Conservation (phyloP, 2,797 vertebrate genomes). For the Cossypha dichroa region DNA sequence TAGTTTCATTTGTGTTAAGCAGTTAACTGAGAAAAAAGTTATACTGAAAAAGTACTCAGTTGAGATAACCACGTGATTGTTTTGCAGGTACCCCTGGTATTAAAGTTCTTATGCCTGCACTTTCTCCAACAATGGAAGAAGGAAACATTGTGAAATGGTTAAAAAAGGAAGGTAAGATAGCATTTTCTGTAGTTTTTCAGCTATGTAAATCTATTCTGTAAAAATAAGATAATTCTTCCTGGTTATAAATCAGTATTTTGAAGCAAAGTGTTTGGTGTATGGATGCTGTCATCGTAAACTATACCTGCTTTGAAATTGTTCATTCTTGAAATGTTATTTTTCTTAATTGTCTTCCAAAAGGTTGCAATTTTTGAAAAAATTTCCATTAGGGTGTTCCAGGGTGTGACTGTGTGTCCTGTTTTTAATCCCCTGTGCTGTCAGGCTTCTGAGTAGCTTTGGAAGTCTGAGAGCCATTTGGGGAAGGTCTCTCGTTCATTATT, state of each 20-base stretch:
- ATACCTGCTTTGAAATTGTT: neutral
- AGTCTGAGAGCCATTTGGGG: neutral
- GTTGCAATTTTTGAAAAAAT: neutral
- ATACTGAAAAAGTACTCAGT: neutral
- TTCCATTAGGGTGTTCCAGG: neutral
- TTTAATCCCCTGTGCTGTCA: neutral
- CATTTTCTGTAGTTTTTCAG: neutral
- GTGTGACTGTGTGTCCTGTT: neutral
- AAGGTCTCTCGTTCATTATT: neutral
- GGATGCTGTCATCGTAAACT: neutral
- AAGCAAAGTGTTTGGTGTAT: neutral
- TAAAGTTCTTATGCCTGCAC: constrained; percentile 93
- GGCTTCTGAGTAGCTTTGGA: neutral
- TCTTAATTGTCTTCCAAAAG: neutral
- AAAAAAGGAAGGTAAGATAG: constrained; percentile 91
- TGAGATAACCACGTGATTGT: constrained; percentile 15
- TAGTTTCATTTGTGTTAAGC: neutral
- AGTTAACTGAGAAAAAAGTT: neutral
- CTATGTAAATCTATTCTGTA: neutral
- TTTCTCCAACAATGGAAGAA: constrained; percentile 98
- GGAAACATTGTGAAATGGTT: constrained; percentile 97
- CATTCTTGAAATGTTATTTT: neutral
- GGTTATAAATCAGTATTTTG: neutral
- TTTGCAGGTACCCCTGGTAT: constrained; percentile 84
- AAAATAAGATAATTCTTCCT: neutral